phyloP scores from a whole-genome alignment of 2,113 vertebrate genomes.

The Epinephelus moara region DNA sequence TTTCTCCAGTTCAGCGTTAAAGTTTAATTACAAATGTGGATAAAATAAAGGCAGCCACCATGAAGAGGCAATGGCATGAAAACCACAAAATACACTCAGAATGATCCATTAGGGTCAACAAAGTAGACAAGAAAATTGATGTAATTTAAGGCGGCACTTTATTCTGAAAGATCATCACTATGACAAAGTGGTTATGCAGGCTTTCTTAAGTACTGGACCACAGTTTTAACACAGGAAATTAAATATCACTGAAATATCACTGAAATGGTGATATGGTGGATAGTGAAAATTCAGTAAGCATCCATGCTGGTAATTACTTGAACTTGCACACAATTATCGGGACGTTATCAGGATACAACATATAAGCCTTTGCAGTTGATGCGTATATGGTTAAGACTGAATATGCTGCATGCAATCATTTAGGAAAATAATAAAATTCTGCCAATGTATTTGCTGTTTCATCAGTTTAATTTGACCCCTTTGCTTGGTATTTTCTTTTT shows the following conservation, averaged over 20 bases:
- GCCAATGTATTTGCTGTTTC: background rate
- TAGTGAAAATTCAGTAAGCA: background rate
- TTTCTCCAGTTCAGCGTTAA: slow-evolving; percentile 44
- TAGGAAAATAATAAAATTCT: background rate
- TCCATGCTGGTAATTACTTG: background rate
- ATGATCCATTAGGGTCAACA: slow-evolving; percentile 41
- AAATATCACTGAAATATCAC: slow-evolving; percentile 25
- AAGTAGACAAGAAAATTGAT: slow-evolving; percentile 38
- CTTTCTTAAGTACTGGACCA: slow-evolving; percentile 11
- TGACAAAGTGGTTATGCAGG: slow-evolving; percentile 6
- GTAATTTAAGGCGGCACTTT: slow-evolving; percentile 38
- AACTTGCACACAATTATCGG: background rate
- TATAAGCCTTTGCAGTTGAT: background rate
- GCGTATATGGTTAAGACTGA: background rate
- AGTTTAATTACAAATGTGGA: slow-evolving; percentile 61
- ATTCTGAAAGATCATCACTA: slow-evolving; percentile 22
- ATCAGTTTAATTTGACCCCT: background rate
- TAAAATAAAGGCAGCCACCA: slow-evolving; percentile 54
- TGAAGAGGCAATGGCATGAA: slow-evolving; percentile 32
- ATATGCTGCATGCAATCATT: background rate
- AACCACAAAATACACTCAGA: slow-evolving; percentile 21
- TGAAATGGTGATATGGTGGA: background rate
- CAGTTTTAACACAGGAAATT: background rate
- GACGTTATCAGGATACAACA: background rate
- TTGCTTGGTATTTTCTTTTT: background rate